Evolutionary conservation across 2,888 invertebrate genomes (phyloP), one percentile per base, ranked within the genome.

Genomic region (Ligdia adustata): DNA sequence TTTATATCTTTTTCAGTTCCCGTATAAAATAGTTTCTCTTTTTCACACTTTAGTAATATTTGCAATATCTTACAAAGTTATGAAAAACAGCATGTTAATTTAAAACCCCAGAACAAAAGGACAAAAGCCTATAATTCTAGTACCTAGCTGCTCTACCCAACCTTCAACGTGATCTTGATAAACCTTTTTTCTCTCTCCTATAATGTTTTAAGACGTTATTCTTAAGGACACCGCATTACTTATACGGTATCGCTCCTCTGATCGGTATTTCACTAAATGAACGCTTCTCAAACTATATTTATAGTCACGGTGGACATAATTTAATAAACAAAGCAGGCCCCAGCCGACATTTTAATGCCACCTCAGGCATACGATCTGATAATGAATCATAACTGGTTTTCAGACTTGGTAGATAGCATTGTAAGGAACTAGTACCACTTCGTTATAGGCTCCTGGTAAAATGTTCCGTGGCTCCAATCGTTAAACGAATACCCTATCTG

Each of bases 241-340:
- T 86, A 87, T 87, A 69, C 75, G 66, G 77, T 89, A 88, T 89
- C 89, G 77, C 72, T 62, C 63, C 68, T 70, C 57, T 64, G 78
- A 89, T 89, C 89, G 85, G 84, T 82, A 87, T 86, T 84, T 82
- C 79, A 83, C 84, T 85, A 89, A 89, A 88, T 84, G 86, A 88
- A 87, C 84, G 86, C 79, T 75, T 77, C 76, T 73, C 68, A 69
- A 66, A 62, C 69, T 72, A 82, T 86, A 87, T 87, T 87, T 86
- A 87, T 87, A 82, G 86, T 73, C 66, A 63, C 74, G 75, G 79
- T 78, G 83, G 86, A 89, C 88, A 88, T 89, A 87, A 89, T 90
- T 89, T 90, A 90, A 90, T 90, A 90, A 90, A 90, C 90, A 89
- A 90, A 89, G 87, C 88, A 86, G 84, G 73, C 64, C 71, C 44